phyloP scores from a whole-genome alignment of 2,888 invertebrate species.

The Hemistola chrysoprasaria region DNA sequence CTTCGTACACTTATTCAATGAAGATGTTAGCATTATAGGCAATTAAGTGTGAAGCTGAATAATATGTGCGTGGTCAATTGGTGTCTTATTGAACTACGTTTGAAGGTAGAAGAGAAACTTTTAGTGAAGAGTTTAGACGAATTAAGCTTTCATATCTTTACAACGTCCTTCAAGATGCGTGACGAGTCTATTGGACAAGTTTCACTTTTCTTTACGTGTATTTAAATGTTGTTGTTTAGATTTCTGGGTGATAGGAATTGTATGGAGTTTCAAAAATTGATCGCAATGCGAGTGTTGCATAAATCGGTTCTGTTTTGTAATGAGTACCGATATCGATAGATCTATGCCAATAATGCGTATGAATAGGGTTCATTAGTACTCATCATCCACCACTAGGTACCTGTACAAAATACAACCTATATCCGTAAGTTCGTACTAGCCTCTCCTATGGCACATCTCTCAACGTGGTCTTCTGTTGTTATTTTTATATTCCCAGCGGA shows the following conservation, averaged over 20 bases:
- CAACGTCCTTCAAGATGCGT: slow-evolving; percentile 8
- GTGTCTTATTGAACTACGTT: too few species aligned
- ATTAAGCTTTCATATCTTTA: slow-evolving; percentile 10
- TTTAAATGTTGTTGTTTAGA: slow-evolving; percentile 48
- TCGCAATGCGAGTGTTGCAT: slow-evolving; percentile 45
- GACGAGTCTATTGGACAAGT: slow-evolving; percentile 26
- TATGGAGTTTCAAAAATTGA: slow-evolving; percentile 55
- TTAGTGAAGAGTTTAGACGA: neutral
- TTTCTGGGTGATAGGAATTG: slow-evolving; percentile 33
- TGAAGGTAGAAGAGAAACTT: slow-evolving; percentile 10
- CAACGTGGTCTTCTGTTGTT: too few species aligned
- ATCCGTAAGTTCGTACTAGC: too few species aligned
- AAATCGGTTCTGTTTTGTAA: slow-evolving; percentile 35
- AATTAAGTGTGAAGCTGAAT: slow-evolving; percentile 7
- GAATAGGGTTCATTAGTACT: too few species aligned
- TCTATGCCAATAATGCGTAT: slow-evolving; percentile 39
- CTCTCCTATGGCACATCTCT: too few species aligned
- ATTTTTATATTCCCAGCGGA: too few species aligned
- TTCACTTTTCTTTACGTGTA: slow-evolving; percentile 58
- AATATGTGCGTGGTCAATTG: too few species aligned
- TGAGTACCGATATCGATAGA: too few species aligned
- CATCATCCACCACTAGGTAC: too few species aligned
- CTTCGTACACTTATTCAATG: slow-evolving; percentile 28
- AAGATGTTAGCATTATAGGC: slow-evolving; percentile 20
- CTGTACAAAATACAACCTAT: slow-evolving; percentile 18